These are phyloP conservation scores for Cydia fagiglandana DNA, from an alignment of 1,140 invertebrate genomes.

Conservation along the genomic window DNA sequence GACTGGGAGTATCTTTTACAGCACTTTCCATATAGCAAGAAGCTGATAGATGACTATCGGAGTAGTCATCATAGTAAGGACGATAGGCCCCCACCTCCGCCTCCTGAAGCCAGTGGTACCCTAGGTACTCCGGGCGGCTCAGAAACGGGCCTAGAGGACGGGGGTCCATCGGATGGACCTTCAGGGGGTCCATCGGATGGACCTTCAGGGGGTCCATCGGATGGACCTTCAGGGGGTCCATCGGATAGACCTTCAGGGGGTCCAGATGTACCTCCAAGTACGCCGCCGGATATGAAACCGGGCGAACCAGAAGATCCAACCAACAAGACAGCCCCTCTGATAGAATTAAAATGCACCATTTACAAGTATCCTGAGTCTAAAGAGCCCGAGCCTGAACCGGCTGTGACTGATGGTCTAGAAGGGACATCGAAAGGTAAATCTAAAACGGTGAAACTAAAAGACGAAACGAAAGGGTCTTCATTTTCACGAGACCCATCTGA, in stretches of 20 bases:
- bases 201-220: not conserved
- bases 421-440: not conserved
- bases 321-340: not conserved
- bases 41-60: not conserved
- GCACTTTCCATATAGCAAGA: slow-evolving; percentile 22
- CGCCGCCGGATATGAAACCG: not conserved
- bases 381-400: not conserved
- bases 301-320: not conserved
- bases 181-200: not conserved
- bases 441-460: not conserved
- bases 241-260: not conserved
- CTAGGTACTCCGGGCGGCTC: not conserved
- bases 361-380: not conserved
- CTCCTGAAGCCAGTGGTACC: not conserved
- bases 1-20: slow-evolving; percentile 30
- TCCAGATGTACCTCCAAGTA: not conserved
- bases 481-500: not conserved
- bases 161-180: not conserved
- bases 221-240: not conserved
- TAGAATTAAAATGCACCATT: not conserved
- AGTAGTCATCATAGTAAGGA: not conserved
- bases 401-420: not conserved
- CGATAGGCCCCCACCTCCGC: not conserved
- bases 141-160: not conserved
- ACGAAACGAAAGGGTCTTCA: not conserved